These are phyloP conservation scores for Microchrysa polita DNA, from an alignment of 2,888 invertebrate genomes.

Conservation along the genomic window DNA sequence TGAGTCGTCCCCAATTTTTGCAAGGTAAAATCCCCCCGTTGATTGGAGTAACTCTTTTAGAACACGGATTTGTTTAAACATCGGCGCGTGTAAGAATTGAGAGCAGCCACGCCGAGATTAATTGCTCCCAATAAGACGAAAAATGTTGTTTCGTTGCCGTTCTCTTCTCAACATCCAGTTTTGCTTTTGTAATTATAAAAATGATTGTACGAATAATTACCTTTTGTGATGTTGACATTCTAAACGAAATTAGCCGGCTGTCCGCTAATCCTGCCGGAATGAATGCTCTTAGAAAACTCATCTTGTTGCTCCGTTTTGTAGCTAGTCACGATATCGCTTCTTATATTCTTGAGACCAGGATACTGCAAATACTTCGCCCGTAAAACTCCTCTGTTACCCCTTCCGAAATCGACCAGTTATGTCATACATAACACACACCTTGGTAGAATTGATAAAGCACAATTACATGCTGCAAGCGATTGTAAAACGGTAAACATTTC, in stretches of 20 bases:
- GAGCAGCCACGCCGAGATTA: no score
- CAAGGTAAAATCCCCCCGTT: no score
- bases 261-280: conserved; percentile 57
- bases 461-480: background rate
- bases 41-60: no score
- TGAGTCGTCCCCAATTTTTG: no score
- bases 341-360: background rate
- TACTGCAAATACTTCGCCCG: background rate
- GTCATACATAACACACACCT: conserved; percentile 29
- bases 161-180: no score
- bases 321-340: background rate
- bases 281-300: conserved; percentile 48
- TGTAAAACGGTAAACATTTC: background rate
- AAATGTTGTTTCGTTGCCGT: no score
- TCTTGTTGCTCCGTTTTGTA: background rate
- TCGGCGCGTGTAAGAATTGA: no score
- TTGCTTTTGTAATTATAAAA: no score
- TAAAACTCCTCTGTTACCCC: background rate
- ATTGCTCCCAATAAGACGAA: no score
- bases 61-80: no score
- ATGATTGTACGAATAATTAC: conserved; percentile 51
- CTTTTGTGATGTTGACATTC: conserved; percentile 62
- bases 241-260: conserved; percentile 58
- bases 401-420: background rate
- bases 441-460: background rate